Evolutionary conservation across 1,140 invertebrate genomes (phyloP).

Genomic region (Drosophila busckii): DNA sequence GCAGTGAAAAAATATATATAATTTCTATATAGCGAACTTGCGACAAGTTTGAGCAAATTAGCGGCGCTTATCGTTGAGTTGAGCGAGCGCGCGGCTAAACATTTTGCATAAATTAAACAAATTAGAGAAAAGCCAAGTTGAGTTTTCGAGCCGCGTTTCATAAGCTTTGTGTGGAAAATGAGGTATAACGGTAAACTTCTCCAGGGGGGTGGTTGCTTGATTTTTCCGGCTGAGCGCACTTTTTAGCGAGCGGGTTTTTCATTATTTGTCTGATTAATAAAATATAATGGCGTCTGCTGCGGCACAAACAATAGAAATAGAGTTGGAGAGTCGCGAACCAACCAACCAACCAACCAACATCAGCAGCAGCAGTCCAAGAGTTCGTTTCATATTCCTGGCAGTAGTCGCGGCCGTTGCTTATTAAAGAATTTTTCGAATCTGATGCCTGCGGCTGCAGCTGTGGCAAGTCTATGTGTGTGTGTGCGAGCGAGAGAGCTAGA

Average conservation of each 20-base stretch:
- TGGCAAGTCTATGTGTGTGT: too few relatives aligned
- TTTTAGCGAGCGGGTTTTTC: constrained; percentile 25
- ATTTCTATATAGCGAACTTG: constrained; percentile 27
- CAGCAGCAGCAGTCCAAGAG: too few relatives aligned
- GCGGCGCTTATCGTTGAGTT: constrained; percentile 44
- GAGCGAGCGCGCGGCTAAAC: constrained; percentile 24
- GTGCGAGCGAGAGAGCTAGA: constrained; percentile 5
- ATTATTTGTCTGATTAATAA: constrained; percentile 61
- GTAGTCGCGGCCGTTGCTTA: neutral
- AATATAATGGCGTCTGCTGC: constrained; percentile 21
- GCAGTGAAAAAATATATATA: neutral
- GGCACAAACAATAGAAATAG: constrained; percentile 42
- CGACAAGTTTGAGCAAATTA: constrained; percentile 59
- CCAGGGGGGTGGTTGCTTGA: too few relatives aligned
- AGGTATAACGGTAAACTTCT: too few relatives aligned
- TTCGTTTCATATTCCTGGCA: neutral
- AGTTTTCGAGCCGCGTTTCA: constrained; percentile 2
- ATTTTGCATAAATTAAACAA: constrained; percentile 72
- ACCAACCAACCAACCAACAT: too few relatives aligned
- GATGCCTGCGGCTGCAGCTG: constrained; percentile 36
- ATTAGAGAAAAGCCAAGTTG: constrained; percentile 39
- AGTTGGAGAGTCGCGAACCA: too few relatives aligned
- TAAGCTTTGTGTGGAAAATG: too few relatives aligned
- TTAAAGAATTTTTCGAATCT: constrained; percentile 34
- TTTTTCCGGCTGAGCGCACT: constrained; percentile 57